These are phyloP conservation scores for Apostichopus japonicus DNA, from an alignment of 35 echinoderm and acorn worm genomes.

Conservation along the genomic window DNA sequence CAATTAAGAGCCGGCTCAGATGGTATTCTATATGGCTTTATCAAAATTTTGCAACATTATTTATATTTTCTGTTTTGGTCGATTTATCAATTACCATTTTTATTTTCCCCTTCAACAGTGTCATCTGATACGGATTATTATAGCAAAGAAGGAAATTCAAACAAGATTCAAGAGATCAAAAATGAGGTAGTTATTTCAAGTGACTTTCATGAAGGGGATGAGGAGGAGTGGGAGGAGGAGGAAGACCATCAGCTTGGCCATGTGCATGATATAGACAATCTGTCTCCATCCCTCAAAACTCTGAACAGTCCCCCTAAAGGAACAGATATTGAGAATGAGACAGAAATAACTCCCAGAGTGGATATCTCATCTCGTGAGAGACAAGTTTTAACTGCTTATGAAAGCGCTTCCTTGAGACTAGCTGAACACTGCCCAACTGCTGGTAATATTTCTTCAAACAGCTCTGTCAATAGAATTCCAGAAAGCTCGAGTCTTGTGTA, in stretches of 20 bases:
- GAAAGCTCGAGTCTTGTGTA: background rate
- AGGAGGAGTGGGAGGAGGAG: background rate
- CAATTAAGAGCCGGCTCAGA: too few relatives aligned
- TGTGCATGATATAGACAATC: background rate
- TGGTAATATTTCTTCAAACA: too few relatives aligned
- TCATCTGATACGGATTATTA: background rate
- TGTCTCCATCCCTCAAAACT: background rate
- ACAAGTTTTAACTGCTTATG: background rate
- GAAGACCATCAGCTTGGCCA: background rate
- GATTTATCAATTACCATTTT: background rate
- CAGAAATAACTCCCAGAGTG: background rate
- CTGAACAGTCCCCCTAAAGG: background rate
- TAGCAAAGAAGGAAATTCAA: background rate
- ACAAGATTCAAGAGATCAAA: background rate
- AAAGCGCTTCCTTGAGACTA: too few relatives aligned
- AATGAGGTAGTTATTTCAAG: background rate
- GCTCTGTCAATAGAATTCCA: background rate
- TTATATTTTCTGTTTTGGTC: too few relatives aligned
- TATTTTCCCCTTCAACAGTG: background rate
- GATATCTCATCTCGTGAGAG: background rate
- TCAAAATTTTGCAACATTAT: too few relatives aligned
- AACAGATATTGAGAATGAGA: background rate
- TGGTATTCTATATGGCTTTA: too few relatives aligned
- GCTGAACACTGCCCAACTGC: background rate
- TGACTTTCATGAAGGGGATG: background rate